Evolutionary conservation across 2,888 invertebrate species (phyloP), one percentile per base, ranked within the genome.

Genomic region (Leptopilina drosophilae): DNA sequence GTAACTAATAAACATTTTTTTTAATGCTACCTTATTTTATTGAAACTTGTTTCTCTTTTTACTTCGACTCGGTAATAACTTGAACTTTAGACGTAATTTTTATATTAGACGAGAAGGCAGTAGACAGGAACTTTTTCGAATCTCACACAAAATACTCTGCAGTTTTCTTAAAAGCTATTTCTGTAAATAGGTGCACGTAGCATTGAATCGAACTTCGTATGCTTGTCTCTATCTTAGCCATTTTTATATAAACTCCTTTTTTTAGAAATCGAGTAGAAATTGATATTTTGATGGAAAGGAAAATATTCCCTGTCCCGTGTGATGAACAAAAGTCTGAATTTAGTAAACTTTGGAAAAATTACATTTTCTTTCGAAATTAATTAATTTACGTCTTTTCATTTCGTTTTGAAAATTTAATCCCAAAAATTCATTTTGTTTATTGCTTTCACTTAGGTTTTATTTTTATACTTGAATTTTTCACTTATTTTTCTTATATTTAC

Each of bases 121-220:
- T 20, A n/a, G 62, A 62, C 62, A 62, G 62, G 62, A 62, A 62
- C 20, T 62, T 33, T 33, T 49, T 62, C 62, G 62, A 62, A 62
- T 62, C 62, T 62, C 62, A 20, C 20, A 15, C 62, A 62, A 62
- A 62, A 62, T 65, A 65, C 40, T 40, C n/a, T 65, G 65, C 65
- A 65, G 65, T 65, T 65, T 65, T 65, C 65, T 65, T 40, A 1
- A 65, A 65, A 40, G 65, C 65, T 26, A 65, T 65, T 65, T 65
- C 14, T 65, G 65, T 65, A 65, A 65, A 65, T 65, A 14, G 65
- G 65, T 65, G n/a, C 65, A 65, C 40, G 65, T 65, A 65, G 33
- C 26, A 65, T 65, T 65, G 65, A 65, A 65, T 40, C 26, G 65
- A 65, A 65, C 65, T 65, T 65, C 40, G 65, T 65, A 65, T 62